Evolutionary conservation across 2,888 invertebrate genomes (phyloP).

Genomic region (Aleiodes testaceus): DNA sequence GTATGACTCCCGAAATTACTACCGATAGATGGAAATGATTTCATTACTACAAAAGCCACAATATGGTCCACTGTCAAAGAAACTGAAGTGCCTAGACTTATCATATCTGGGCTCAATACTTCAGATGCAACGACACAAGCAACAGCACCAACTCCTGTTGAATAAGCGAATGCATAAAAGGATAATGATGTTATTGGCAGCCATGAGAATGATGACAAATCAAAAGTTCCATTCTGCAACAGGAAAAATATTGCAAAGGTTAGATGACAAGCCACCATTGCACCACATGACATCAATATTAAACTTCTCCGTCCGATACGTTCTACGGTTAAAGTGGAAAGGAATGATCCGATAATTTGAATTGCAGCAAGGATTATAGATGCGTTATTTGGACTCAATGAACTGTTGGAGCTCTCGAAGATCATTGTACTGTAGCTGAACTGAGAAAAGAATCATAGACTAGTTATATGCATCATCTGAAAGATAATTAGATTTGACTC

Average conservation of each 20-base stretch:
- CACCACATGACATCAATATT: conserved; percentile 71
- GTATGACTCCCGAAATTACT: conserved; percentile 61
- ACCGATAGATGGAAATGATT: conserved; percentile 60
- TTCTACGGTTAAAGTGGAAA: conserved; percentile 75
- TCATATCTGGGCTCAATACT: conserved; percentile 71
- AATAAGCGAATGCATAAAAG: conserved; percentile 74
- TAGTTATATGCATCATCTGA: neutral
- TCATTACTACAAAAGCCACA: conserved; percentile 60
- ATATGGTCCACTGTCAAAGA: conserved; percentile 59
- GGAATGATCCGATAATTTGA: conserved; percentile 74
- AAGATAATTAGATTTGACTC: neutral
- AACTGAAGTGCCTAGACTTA: conserved; percentile 58
- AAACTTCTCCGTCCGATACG: conserved; percentile 76
- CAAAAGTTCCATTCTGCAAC: conserved; percentile 45
- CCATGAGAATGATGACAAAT: conserved; percentile 71
- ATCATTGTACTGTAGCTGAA: conserved; percentile 75
- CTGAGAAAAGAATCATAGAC: conserved; percentile 53
- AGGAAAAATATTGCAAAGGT: conserved; percentile 61
- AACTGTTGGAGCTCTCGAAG: conserved; percentile 75
- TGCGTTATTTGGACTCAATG: conserved; percentile 74
- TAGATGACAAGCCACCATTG: conserved; percentile 66
- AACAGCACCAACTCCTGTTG: conserved; percentile 75
- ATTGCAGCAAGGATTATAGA: conserved; percentile 78
- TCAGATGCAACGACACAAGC: conserved; percentile 75
- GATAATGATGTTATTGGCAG: conserved; percentile 75